Conservation (phyloP, 2,888 invertebrate species). For the Melieria omissa region DNA sequence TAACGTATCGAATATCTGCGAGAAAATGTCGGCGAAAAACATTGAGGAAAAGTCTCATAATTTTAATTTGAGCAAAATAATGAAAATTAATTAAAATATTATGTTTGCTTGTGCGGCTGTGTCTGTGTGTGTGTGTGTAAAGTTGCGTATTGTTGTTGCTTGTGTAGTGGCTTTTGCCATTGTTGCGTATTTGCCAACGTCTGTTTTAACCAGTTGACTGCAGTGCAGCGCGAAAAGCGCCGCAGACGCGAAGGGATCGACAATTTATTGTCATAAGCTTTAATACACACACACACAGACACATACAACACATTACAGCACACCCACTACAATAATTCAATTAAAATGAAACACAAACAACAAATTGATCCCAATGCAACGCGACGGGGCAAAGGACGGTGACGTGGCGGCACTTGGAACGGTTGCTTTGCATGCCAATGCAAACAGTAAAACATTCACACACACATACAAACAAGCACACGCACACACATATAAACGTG, state of each 20-base stretch:
- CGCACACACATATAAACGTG: background rate
- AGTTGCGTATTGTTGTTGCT: background rate
- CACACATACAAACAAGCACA: too few species aligned
- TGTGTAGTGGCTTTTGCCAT: background rate
- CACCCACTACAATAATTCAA: constrained; percentile 37
- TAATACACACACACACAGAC: constrained; percentile 5
- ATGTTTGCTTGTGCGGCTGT: background rate
- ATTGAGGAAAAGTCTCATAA: constrained; percentile 6
- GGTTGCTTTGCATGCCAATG: too few species aligned
- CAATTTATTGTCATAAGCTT: constrained; percentile 33
- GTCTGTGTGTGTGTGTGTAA: background rate
- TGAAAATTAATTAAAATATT: constrained; percentile 37
- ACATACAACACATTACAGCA: background rate
- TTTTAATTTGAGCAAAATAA: constrained; percentile 21
- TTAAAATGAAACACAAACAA: constrained; percentile 41
- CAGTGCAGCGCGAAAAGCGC: background rate
- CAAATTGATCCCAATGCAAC: constrained; percentile 36
- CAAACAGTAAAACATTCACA: background rate
- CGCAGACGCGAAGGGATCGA: background rate
- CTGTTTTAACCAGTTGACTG: background rate
- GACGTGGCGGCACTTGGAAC: too few species aligned
- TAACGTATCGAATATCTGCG: too few species aligned
- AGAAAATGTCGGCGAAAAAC: too few species aligned
- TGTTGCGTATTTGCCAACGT: background rate
- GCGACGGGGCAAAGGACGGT: background rate